Evolutionary conservation across 2,113 vertebrate genomes (phyloP), one percentile per base, ranked within the genome.

Genomic region (Colinus virginianus): DNA sequence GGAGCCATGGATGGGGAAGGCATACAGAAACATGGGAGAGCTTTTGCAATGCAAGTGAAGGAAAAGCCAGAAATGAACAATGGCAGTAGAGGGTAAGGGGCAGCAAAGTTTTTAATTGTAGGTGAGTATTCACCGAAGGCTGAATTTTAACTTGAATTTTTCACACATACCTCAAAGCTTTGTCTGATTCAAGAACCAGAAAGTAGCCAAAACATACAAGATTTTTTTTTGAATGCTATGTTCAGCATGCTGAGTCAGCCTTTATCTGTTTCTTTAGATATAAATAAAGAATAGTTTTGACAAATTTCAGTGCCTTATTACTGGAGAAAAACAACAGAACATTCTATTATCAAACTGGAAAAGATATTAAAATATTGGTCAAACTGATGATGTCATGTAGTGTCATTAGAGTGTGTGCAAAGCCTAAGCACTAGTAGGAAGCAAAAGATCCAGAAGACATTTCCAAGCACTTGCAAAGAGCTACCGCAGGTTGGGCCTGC

Each of bases 61-160:
- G 8, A 26, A 20, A 68, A 55, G 46, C 34, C 71, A 68, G 42
- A 72, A 42, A 45, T 32, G 59, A 42, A 62, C 66, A 66, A 49
- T 45, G 53, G 32, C 0, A 0, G 23, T 4, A 17, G n/a, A 5
- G 8, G 46, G 19, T 17, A 77, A 51, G 26, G 11, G 11, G 14
- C 23, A 46, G 14, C 23, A 32, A 68, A 34, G 26, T 48, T 79
- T 90, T 43, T 42, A 69, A 71, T 14, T 1, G 0, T 23, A 58
- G 16, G 38, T 56, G 28, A 45, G 43, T 38, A 45, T 17, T 23
- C 48, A 63, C 3, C 18, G 13, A 28, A 36, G 26, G 16, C 9
- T 91, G 40, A 32, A 45, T 11, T 81, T 74, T 63, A 36, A 70
- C 32, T 46, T 81, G 70, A 40, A 40, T 56, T 71, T 67, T 84